Evolutionary conservation across 2,797 vertebrate genomes (phyloP), one percentile per base, ranked within the genome.

Genomic region (Chelon auratus): DNA sequence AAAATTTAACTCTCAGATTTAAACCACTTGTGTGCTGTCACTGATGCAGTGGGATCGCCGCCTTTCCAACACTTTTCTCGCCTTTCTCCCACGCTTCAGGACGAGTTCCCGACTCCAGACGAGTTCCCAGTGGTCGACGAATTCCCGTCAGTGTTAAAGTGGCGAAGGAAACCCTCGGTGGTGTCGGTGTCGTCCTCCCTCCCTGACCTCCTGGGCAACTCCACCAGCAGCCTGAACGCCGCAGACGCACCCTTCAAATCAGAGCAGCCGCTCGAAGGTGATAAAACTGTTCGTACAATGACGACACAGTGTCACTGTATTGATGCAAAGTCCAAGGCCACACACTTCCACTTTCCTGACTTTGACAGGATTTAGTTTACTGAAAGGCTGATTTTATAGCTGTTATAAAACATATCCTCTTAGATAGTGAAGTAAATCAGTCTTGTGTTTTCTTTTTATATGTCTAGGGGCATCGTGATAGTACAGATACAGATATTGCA

Each of bases 111-210:
- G 0, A 81, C 85, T 4, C 87, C 97, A 83, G 95, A 97, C 53
- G 95, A 95, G 81, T 96, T 96, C 1, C 93, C 93, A 0, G 94
- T 95, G 51, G 94, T 95, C 0, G 95, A 96, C 24, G 95, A 94
- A 69, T 95, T 91, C 68, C 92, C 94, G 0, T 92, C 94, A 24
- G 93, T 94, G 84, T 87, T 97, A 82, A 98, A 97, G 81, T 99
- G 97, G 97, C 95, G 94, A 51, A 89, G 96, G 89, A 98, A 97
- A 89, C 93, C 96, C 6, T 96, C 96, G 0, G 93, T 93, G 0
- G 80, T 93, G 12, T 95, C 96, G 0, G 89, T 95, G 70, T 95
- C 97, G 6, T 93, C 96, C 69, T 95, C 96, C 0, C 95, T 97
- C 22, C 96, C 95, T 0, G 95, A 97, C 54, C 92, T 97, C 75